phyloP scores from a whole-genome alignment of 2,888 invertebrate genomes.

The Platycnemis pennipes region DNA sequence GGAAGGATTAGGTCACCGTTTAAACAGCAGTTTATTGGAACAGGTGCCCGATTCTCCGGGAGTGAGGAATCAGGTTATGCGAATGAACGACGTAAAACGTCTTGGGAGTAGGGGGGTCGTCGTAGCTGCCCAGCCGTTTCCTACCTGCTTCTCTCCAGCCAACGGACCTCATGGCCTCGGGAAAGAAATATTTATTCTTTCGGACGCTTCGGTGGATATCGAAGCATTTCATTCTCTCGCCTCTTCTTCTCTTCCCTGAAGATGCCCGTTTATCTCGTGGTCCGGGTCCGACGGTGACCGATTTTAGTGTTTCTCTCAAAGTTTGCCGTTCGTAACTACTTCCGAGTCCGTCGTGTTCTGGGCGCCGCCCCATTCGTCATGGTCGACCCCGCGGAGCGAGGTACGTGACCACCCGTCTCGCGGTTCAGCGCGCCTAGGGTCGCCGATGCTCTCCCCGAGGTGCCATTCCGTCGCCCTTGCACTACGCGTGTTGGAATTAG shows the following conservation, averaged over 20 bases:
- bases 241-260: background rate
- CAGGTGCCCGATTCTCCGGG: conserved; percentile 10
- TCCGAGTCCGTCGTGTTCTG: background rate
- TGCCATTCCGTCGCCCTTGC: background rate
- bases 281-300: background rate
- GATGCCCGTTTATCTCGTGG: background rate
- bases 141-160: background rate
- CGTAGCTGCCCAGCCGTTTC: background rate
- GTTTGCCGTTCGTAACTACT: too few species aligned
- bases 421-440: background rate
- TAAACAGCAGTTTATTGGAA: conserved; percentile 41
- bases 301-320: too few species aligned
- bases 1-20: background rate
- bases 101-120: conserved; percentile 1
- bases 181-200: background rate
- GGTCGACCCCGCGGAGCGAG: background rate
- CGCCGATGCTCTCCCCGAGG: background rate
- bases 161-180: conserved; percentile 20
- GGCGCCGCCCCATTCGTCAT: background rate
- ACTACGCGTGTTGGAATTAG: background rate
- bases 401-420: background rate
- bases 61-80: conserved; percentile 61
- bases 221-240: background rate
- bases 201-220: background rate
- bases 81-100: background rate